Evolutionary conservation across 2,888 invertebrate species (phyloP).

Genomic region (Acanthococcus lagerstroemiae): DNA sequence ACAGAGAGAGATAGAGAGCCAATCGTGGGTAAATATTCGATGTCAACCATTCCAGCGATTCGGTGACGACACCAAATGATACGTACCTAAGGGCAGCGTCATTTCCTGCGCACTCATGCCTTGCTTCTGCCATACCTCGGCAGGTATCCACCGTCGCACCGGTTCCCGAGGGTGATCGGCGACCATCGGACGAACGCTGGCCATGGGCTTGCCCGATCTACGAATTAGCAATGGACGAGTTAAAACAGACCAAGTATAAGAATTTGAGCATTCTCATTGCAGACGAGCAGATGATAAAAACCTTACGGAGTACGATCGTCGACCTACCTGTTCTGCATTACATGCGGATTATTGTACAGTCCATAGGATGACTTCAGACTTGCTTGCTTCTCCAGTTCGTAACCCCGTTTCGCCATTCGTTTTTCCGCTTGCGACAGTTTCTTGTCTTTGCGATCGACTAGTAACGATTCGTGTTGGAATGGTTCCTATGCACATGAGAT

Average conservation of each 20-base stretch:
- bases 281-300: background rate
- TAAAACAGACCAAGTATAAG: too few relatives aligned
- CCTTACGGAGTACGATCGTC: background rate
- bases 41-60: background rate
- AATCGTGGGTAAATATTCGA: background rate
- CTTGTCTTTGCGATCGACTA: conserved; percentile 90
- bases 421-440: conserved; percentile 90
- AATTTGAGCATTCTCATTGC: too few relatives aligned
- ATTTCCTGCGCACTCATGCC: conserved; percentile 94
- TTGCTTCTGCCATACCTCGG: conserved; percentile 83
- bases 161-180: conserved; percentile 47
- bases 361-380: conserved; percentile 41
- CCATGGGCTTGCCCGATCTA: conserved; percentile 41
- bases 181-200: conserved; percentile 72
- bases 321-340: conserved; percentile 27
- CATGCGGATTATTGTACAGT: conserved; percentile 38
- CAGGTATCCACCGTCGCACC: conserved; percentile 63
- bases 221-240: too few relatives aligned
- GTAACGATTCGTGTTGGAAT: conserved; percentile 87
- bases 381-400: conserved; percentile 88
- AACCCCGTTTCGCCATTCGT: conserved; percentile 79
- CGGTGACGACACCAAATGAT: background rate
- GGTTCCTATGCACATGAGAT: conserved; percentile 50
- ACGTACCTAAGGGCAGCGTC: conserved; percentile 69
- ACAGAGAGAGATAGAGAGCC: background rate